A percentile compares a stretch with the other conserved stretches of the same genome.
phyloP scores from a whole-genome alignment of 2,888 invertebrate species.

The Melanargia galathea region DNA sequence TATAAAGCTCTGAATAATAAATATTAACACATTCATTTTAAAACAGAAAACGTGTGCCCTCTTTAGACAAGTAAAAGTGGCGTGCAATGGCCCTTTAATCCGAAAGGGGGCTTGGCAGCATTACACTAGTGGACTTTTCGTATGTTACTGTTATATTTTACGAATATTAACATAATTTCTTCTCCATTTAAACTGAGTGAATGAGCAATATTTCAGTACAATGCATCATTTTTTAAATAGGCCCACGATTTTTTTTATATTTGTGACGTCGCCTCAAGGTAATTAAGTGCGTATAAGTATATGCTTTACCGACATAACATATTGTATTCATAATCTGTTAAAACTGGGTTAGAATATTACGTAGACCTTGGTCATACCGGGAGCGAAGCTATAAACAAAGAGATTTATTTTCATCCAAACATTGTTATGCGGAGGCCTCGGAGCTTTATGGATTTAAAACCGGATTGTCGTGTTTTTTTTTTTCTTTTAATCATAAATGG shows the following conservation, averaged over 20 bases:
- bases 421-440: conserved; percentile 7
- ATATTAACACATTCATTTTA: conserved; percentile 76
- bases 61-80: conserved; percentile 35
- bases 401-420: conserved; percentile 20
- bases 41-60: conserved; percentile 71
- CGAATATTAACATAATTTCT: conserved; percentile 5
- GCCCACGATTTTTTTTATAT: not conserved
- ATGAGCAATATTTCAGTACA: conserved; percentile 1
- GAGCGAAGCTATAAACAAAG: not conserved
- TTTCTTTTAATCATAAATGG: conserved; percentile 58
- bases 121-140: conserved; percentile 13
- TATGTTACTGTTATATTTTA: conserved; percentile 10
- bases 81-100: conserved; percentile 29
- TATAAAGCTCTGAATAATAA: conserved; percentile 39
- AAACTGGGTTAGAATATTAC: not conserved
- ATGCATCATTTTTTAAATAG: not conserved
- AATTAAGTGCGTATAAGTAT: not conserved
- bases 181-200: conserved; percentile 7
- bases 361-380: not conserved
- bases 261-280: not conserved
- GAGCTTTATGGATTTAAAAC: conserved; percentile 15
- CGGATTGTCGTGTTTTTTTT: conserved; percentile 30
- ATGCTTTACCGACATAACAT: not conserved
- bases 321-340: not conserved
- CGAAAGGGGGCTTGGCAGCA: conserved; percentile 18